phyloP scores from a whole-genome alignment of 2,113 vertebrate genomes.

The Diadophis punctatus region DNA sequence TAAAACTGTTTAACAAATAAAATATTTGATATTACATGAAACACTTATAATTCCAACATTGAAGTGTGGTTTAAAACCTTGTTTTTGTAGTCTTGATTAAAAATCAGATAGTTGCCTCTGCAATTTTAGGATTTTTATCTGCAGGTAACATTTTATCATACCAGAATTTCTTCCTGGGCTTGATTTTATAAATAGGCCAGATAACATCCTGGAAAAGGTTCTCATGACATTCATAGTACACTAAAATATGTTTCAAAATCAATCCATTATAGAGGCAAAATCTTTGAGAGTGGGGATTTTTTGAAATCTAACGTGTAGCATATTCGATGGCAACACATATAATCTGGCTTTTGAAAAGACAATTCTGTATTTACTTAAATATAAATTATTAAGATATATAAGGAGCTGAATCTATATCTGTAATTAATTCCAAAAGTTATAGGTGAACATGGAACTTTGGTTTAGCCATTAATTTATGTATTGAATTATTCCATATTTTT shows the following conservation, averaged over 20 bases:
- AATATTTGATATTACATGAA: background rate
- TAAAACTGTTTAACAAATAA: background rate
- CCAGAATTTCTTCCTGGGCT: background rate
- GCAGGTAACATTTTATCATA: background rate
- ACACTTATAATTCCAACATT: background rate
- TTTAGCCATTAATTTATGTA: background rate
- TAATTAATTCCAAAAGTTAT: background rate
- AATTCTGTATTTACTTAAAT: background rate
- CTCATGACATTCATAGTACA: background rate
- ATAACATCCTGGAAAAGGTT: background rate
- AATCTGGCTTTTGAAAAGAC: background rate
- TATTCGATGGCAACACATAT: background rate
- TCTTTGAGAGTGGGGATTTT: background rate
- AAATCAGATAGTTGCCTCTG: background rate
- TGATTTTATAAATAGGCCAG: background rate
- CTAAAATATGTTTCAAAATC: background rate
- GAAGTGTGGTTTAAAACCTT: background rate
- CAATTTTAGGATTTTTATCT: background rate
- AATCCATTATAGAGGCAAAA: background rate
- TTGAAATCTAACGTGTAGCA: background rate
- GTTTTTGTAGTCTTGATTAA: background rate
- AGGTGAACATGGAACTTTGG: background rate
- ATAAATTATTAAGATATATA: background rate
- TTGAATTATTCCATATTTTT: background rate
- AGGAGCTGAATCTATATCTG: background rate